phyloP scores from a whole-genome alignment of 1,140 invertebrate species.

The Aplysia californica region DNA sequence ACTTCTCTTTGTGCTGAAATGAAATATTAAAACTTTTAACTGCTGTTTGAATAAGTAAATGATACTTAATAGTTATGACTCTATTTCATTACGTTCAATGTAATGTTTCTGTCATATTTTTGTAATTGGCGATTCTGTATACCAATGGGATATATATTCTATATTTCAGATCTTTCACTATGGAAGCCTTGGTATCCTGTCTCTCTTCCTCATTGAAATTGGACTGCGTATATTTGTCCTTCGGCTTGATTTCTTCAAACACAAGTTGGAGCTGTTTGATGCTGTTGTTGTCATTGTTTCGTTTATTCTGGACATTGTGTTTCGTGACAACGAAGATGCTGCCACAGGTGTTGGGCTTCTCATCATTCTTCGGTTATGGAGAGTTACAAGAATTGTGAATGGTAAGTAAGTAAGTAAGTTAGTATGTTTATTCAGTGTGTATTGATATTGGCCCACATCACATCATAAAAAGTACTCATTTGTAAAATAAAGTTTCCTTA shows the following conservation, averaged over 20 bases:
- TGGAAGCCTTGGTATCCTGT: constrained; percentile 60
- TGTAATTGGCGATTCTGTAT: too few species aligned
- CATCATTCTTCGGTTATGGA: constrained; percentile 64
- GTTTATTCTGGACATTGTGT: constrained; percentile 66
- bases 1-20: too few species aligned
- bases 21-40: too few species aligned
- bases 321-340: constrained; percentile 49
- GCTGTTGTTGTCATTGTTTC: constrained; percentile 65
- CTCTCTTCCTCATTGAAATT: constrained; percentile 65
- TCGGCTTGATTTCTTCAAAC: constrained; percentile 62
- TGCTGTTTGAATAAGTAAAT: too few species aligned
- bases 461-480: too few species aligned
- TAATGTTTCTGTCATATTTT: too few species aligned
- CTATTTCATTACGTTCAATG: too few species aligned
- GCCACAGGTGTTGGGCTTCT: constrained; percentile 59
- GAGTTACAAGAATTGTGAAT: constrained; percentile 65
- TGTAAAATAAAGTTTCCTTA: too few species aligned
- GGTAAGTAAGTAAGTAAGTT: constrained; percentile 54
- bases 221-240: constrained; percentile 62
- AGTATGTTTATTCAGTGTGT: too few species aligned
- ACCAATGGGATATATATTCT: too few species aligned
- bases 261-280: constrained; percentile 67
- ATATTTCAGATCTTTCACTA: constrained; percentile 63
- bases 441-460: too few species aligned
- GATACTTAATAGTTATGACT: too few species aligned